Percentiles rank a stretch among this genome's conserved stretches.
Evolutionary conservation across 2,888 invertebrate genomes (phyloP).

Genomic region (Clusia tigrina): DNA sequence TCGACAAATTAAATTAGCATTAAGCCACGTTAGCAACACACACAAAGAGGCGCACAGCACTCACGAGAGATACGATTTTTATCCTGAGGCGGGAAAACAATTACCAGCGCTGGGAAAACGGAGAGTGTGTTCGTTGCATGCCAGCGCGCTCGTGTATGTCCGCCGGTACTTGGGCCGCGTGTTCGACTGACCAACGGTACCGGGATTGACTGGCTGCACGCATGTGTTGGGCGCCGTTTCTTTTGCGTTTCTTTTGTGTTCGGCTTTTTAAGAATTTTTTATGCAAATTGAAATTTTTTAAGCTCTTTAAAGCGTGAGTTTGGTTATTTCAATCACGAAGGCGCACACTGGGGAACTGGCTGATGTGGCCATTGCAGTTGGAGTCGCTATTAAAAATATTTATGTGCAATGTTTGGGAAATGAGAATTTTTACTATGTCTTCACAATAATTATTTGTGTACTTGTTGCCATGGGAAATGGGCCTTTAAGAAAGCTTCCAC

Average conservation of each 20-base stretch:
- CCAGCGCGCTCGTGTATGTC: not conserved
- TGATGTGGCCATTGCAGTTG: too few species aligned
- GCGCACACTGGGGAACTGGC: too few species aligned
- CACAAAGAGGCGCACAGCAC: conserved; percentile 35
- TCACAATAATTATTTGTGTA: too few species aligned
- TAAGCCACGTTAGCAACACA: conserved; percentile 34
- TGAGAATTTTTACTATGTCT: too few species aligned
- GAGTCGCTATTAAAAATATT: too few species aligned
- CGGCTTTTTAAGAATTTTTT: not conserved
- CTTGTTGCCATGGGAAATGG: too few species aligned
- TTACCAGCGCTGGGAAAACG: conserved; percentile 11
- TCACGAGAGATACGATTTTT: conserved; percentile 44
- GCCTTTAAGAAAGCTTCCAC: too few species aligned
- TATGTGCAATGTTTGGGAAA: too few species aligned
- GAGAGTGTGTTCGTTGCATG: too few species aligned
- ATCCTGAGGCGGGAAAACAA: conserved; percentile 44
- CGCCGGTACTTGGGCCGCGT: not conserved
- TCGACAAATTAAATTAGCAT: conserved; percentile 51
- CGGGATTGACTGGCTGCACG: not conserved
- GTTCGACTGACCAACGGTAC: conserved; percentile 5
- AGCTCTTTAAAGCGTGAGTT: not conserved
- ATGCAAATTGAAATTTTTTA: not conserved
- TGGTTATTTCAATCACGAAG: not conserved
- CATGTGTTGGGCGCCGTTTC: not conserved
- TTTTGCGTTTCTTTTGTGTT: not conserved